A percentile compares a stretch with the other conserved stretches of the same genome.
These are phyloP conservation scores for Tiaroga cobitis DNA, from an alignment of 2,797 vertebrate genomes.

Conservation along the genomic window DNA sequence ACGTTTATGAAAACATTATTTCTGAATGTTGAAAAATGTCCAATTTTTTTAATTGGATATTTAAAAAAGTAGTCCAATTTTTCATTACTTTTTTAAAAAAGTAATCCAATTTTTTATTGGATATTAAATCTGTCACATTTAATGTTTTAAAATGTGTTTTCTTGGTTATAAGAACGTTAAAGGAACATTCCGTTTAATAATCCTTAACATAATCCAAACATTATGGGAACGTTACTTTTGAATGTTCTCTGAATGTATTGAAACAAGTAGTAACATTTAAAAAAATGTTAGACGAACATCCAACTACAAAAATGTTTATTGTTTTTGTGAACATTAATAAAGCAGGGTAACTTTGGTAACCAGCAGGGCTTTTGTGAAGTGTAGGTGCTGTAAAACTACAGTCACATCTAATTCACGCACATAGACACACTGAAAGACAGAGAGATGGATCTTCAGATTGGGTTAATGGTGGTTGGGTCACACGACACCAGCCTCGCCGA, in stretches of 20 bases:
- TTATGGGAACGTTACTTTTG: not conserved
- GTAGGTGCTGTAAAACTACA: not conserved
- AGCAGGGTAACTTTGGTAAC: not conserved
- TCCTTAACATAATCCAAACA: not conserved
- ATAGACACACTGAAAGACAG: not conserved
- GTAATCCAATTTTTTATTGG: no score
- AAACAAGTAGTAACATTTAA: not conserved
- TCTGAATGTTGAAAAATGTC: not conserved
- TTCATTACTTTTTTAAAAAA: no score
- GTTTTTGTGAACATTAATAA: not conserved
- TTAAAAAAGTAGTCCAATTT: no score
- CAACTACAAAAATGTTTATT: not conserved
- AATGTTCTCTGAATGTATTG: not conserved
- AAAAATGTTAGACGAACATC: accelerated
- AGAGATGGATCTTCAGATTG: not conserved
- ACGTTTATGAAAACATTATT: no score
- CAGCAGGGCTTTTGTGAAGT: not conserved
- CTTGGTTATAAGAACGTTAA: not conserved
- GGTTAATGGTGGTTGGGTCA: conserved; percentile 2
- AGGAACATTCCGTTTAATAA: not conserved
- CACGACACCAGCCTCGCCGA: conserved; percentile 18
- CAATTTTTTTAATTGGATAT: no score
- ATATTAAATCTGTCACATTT: no score
- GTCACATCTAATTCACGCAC: not conserved
- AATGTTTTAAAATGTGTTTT: not conserved